Conservation (phyloP, 2,888 invertebrate species). For the Loripinus fragilis region DNA sequence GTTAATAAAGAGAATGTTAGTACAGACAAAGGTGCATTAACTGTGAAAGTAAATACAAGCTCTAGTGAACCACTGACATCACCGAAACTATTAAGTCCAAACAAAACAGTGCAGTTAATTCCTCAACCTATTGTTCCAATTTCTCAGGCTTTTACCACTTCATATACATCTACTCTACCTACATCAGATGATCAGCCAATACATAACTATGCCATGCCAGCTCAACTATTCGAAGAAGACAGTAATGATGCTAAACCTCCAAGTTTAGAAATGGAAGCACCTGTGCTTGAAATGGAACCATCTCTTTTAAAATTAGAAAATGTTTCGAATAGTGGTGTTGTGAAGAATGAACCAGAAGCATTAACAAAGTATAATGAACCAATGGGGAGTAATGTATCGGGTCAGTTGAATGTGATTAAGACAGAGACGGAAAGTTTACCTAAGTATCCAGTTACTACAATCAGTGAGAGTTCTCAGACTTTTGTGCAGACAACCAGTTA, state of each 20-base stretch:
- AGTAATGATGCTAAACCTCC: constrained; percentile 55
- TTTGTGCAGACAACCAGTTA: constrained; percentile 66
- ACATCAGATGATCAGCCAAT: constrained; percentile 31
- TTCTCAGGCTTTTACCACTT: constrained; percentile 56
- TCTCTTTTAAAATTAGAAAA: constrained; percentile 55
- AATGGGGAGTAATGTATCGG: background rate
- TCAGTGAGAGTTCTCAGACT: constrained; percentile 47
- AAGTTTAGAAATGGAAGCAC: constrained; percentile 54
- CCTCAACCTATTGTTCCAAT: constrained; percentile 72
- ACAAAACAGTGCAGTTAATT: constrained; percentile 64
- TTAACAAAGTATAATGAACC: background rate
- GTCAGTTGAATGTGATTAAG: background rate
- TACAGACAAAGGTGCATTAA: background rate
- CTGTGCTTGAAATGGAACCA: constrained; percentile 57
- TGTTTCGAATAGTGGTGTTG: constrained; percentile 34
- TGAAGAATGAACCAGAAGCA: constrained; percentile 42
- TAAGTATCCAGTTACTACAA: constrained; percentile 23
- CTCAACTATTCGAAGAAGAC: constrained; percentile 52
- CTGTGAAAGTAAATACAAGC: background rate
- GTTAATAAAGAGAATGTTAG: background rate
- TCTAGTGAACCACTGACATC: background rate
- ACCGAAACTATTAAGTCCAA: constrained; percentile 1
- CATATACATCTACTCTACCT: background rate
- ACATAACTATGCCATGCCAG: constrained; percentile 46
- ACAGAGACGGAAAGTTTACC: constrained; percentile 23